Percentiles rank a stretch among this genome's conserved stretches.
These are phyloP conservation scores for Mesorhabditis spiculigera DNA, from an alignment of 2,888 invertebrate genomes.

Conservation along the genomic window DNA sequence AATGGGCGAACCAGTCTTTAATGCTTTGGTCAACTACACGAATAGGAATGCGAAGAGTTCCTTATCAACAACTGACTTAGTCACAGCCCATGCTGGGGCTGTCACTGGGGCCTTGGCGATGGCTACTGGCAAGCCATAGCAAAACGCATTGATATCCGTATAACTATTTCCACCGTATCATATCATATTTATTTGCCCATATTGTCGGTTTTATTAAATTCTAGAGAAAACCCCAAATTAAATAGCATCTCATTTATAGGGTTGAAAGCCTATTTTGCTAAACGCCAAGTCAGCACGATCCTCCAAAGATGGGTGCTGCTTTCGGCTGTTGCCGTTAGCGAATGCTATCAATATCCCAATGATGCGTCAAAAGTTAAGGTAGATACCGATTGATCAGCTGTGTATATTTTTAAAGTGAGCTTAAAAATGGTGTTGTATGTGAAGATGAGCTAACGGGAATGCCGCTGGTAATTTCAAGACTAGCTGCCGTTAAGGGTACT, in stretches of 20 bases:
- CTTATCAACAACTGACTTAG: conserved; percentile 63
- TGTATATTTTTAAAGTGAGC: conserved; percentile 51
- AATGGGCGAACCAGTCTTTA: conserved; percentile 91
- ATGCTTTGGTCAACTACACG: conserved; percentile 88
- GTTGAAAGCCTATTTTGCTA: conserved; percentile 78
- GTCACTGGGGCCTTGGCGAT: conserved; percentile 82
- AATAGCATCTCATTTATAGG: conserved; percentile 64
- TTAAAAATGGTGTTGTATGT: conserved; percentile 71
- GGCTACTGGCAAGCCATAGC: conserved; percentile 62
- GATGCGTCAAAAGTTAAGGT: conserved; percentile 85
- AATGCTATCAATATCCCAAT: conserved; percentile 88
- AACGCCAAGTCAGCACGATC: conserved; percentile 58
- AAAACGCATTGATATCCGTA: too few species aligned
- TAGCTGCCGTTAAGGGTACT: conserved; percentile 78
- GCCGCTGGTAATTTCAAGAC: conserved; percentile 58
- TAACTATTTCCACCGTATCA: too few species aligned
- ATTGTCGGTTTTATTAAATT: too few species aligned
- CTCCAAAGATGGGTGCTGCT: conserved; percentile 72
- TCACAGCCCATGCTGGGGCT: conserved; percentile 81
- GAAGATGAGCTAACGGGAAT: conserved; percentile 74
- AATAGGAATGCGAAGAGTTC: conserved; percentile 71
- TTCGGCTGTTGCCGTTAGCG: conserved; percentile 81
- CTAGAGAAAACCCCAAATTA: too few species aligned
- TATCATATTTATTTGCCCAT: too few species aligned
- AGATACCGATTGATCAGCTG: too few species aligned